Base-by-base conservation (phyloP, 2,797 vertebrate genomes). In the Aselliscus stoliczkanus region DNA sequence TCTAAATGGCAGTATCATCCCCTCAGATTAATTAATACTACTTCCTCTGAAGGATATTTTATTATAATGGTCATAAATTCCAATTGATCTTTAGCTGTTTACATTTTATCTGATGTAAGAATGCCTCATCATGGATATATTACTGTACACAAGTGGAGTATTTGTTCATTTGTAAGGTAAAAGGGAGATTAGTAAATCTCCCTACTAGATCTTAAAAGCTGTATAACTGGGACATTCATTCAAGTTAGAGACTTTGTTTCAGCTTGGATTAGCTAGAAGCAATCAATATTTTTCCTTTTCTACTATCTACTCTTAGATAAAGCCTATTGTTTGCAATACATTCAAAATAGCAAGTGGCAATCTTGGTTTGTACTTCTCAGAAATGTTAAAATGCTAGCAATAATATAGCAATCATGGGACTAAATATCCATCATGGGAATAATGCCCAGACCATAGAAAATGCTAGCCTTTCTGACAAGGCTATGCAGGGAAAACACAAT, bases 301-400 rank as follows among this genome's bases (percentile, higher is more conserved):
- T 81, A 76, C 80, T 93, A 81, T 84, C 92, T 88, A 69, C 82
- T 97, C 90, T 94, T 91, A 83, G 29, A 23, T 34, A 42, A 83
- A 92, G 29, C 44, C 54, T 81, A 93, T 44, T 95, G 87, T 88
- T 72, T 91, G 72, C 47, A 89, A 91, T 62, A 76, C 15, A 79
- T 72, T 91, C 85, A 76, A 92, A 93, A 70, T 7, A 93, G 62
- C 47, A 94, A 96, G 80, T 87, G 60, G 65, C 80, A 92, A 83
- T 88, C 76, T 95, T 94, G 91, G 73, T 95, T 88, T 85, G 47
- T 69, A 70, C 76, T 96, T 96, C 93, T 94, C 72, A 95, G 94
- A 96, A 97, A 96, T 50, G 47, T 79, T 95, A 90, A 97, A 97
- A 88, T 44, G 65, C 29, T 75, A 88, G 27, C 69, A 95, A 90